Evolutionary conservation across 2,888 invertebrate genomes (phyloP).

Genomic region (Biston stratarius): DNA sequence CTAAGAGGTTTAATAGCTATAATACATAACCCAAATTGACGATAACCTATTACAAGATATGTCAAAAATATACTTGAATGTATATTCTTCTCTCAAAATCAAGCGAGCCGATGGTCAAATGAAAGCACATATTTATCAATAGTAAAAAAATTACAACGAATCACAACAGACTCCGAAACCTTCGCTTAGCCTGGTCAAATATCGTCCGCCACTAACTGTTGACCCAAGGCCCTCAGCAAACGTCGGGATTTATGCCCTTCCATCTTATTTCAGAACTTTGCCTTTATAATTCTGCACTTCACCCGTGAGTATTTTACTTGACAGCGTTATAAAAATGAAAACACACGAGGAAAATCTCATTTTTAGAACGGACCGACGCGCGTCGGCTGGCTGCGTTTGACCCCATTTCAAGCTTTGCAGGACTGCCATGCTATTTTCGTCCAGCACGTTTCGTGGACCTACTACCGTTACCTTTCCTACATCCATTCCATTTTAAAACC

Average conservation of each 20-base stretch:
- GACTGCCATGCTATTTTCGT: too few relatives aligned
- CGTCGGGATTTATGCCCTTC: constrained; percentile 25
- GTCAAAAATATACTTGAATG: too few relatives aligned
- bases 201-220: constrained; percentile 8
- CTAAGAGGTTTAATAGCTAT: too few relatives aligned
- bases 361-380: not conserved
- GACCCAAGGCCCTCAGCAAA: constrained; percentile 15
- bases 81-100: too few relatives aligned
- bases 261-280: constrained; percentile 26
- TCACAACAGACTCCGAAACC: not conserved
- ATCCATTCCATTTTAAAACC: too few relatives aligned
- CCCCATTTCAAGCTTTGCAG: not conserved
- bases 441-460: not conserved
- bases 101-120: too few relatives aligned
- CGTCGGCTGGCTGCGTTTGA: not conserved
- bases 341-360: constrained; percentile 10
- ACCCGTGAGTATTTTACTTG: constrained; percentile 29
- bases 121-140: too few relatives aligned
- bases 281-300: constrained; percentile 28
- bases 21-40: too few relatives aligned
- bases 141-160: too few relatives aligned
- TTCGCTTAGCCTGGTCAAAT: not conserved
- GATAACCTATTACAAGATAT: too few relatives aligned
- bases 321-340: constrained; percentile 29
- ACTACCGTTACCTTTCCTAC: too few relatives aligned